Conservation (phyloP, 2,797 vertebrate species). For the Eulemur mongoz region DNA sequence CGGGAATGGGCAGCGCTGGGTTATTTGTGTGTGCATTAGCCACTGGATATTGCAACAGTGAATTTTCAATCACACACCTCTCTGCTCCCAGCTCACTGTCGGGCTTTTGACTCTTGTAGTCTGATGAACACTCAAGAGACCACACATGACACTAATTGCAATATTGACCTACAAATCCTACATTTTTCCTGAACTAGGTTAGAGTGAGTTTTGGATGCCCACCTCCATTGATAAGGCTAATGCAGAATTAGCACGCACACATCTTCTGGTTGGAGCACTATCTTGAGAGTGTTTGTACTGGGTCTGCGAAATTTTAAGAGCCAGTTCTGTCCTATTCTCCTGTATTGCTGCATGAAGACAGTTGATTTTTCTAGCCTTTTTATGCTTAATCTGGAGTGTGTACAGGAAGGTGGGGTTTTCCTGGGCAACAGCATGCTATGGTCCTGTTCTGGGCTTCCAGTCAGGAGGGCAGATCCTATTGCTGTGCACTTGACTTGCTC, state of each 20-base stretch:
- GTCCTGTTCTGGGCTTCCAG: neutral
- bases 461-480: rapidly evolving
- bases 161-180: rapidly evolving
- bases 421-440: rapidly evolving
- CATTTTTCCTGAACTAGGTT: neutral
- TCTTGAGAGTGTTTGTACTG: neutral
- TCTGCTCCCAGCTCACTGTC: neutral
- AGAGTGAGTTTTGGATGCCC: neutral
- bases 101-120: neutral
- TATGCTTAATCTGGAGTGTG: neutral
- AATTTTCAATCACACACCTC: neutral
- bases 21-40: neutral
- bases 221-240: rapidly evolving
- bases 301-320: neutral
- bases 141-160: rapidly evolving
- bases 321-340: neutral
- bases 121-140: neutral
- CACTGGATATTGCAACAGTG: neutral
- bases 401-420: neutral
- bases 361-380: neutral
- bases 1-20: rapidly evolving
- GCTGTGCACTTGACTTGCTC: rapidly evolving
- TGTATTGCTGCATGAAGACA: neutral
- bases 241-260: rapidly evolving
- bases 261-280: neutral